A percentile compares a stretch with the other conserved stretches of the same genome.
These are phyloP conservation scores for Lucilia cuprina DNA, from an alignment of 1,140 invertebrate genomes.

Conservation along the genomic window DNA sequence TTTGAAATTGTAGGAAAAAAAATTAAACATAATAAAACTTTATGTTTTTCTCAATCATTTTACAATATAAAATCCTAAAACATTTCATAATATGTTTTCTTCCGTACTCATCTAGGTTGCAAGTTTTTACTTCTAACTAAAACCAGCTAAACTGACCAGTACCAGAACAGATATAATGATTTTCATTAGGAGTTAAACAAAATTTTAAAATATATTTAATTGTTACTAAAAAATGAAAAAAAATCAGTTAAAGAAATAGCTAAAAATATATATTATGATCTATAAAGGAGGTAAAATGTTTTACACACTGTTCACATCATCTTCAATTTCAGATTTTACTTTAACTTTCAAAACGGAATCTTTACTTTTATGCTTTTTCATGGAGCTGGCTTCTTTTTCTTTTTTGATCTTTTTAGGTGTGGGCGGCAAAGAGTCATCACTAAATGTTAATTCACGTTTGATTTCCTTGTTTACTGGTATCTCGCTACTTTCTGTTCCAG, in stretches of 20 bases:
- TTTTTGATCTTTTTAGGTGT: conserved; percentile 25
- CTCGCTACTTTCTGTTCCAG: neutral
- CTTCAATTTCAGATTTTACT: neutral
- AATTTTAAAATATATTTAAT: too few species aligned
- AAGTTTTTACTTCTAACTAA: too few species aligned
- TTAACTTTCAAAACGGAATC: neutral
- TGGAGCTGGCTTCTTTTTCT: neutral
- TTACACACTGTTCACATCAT: neutral
- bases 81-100: too few species aligned
- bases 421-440: neutral
- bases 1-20: neutral
- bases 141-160: too few species aligned
- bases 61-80: too few species aligned
- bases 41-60: too few species aligned
- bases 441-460: neutral
- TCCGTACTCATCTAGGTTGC: too few species aligned
- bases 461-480: neutral
- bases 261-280: neutral
- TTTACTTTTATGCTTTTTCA: neutral
- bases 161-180: too few species aligned
- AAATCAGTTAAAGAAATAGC: neutral
- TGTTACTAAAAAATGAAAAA: too few species aligned
- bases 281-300: neutral
- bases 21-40: too few species aligned
- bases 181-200: too few species aligned